Percentiles rank a stretch among this genome's conserved stretches.
These are phyloP conservation scores for Leuctra nigra DNA, from an alignment of 2,888 invertebrate species.

Conservation along the genomic window DNA sequence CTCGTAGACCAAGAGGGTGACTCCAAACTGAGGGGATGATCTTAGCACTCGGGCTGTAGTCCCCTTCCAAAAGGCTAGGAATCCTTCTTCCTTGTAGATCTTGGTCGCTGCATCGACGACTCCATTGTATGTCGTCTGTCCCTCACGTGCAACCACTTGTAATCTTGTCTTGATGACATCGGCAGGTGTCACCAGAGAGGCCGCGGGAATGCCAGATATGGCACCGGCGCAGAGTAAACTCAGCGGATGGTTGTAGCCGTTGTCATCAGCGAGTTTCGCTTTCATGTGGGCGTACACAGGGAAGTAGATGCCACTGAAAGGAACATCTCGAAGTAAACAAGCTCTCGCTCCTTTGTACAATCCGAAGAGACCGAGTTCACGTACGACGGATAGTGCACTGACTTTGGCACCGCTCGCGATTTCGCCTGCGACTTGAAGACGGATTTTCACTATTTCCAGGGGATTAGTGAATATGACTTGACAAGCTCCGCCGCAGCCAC, in stretches of 20 bases:
- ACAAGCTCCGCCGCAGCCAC: slow-evolving; percentile 84
- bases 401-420: slow-evolving; percentile 80
- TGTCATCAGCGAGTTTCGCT: slow-evolving; percentile 85
- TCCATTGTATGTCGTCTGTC: slow-evolving; percentile 94
- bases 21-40: slow-evolving; percentile 98
- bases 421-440: slow-evolving; percentile 96
- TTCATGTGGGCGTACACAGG: slow-evolving; percentile 96
- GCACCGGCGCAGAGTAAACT: slow-evolving; percentile 80
- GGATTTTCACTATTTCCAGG: slow-evolving; percentile 97
- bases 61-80: slow-evolving; percentile 97
- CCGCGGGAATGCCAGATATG: slow-evolving; percentile 92
- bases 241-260: slow-evolving; percentile 89
- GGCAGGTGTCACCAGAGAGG: slow-evolving; percentile 95
- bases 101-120: slow-evolving; percentile 90
- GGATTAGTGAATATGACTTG: slow-evolving; percentile 99
- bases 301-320: slow-evolving; percentile 97
- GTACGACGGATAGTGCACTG: slow-evolving; percentile 82
- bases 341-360: slow-evolving; percentile 93
- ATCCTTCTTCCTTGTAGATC: slow-evolving; percentile 90
- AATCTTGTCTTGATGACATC: slow-evolving; percentile 97
- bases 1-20: slow-evolving; percentile 95
- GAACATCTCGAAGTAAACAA: slow-evolving; percentile 91
- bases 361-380: slow-evolving; percentile 91
- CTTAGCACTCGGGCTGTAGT: slow-evolving; percentile 91
- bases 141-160: slow-evolving; percentile 88